These are phyloP conservation scores for Nomada flava DNA, from an alignment of 2,888 invertebrate species.

Conservation along the genomic window DNA sequence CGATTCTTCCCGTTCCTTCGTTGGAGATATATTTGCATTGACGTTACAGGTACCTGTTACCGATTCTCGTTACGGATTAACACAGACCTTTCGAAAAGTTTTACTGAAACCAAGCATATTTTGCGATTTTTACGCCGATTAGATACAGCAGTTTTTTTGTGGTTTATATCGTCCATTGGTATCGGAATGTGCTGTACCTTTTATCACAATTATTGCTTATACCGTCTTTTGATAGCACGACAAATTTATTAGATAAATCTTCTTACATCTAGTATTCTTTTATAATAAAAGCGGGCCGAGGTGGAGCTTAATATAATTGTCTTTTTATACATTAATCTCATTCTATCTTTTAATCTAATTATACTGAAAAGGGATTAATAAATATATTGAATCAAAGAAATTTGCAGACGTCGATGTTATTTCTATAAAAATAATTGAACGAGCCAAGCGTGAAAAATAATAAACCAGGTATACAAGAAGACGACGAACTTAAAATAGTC, in stretches of 20 bases:
- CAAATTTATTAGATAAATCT: background rate
- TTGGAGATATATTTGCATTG: background rate
- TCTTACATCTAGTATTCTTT: background rate
- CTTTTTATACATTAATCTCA: background rate
- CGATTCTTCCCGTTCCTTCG: background rate
- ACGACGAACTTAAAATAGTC: too few relatives aligned
- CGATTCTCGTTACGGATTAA: background rate
- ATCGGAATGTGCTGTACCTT: background rate
- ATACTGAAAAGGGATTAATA: too few relatives aligned
- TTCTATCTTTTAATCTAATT: background rate
- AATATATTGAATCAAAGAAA: too few relatives aligned
- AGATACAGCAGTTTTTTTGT: background rate
- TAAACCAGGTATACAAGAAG: too few relatives aligned
- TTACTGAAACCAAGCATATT: background rate
- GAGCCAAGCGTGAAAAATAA: too few relatives aligned
- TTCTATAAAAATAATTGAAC: too few relatives aligned
- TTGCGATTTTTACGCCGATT: background rate
- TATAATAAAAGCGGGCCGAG: too few relatives aligned
- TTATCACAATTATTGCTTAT: background rate
- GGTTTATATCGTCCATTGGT: background rate
- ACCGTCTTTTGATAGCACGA: background rate
- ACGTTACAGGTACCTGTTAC: too few relatives aligned
- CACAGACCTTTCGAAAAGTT: background rate
- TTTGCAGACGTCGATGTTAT: too few relatives aligned
- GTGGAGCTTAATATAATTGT: too few relatives aligned